Percentiles rank a stretch among this genome's conserved stretches.
These are phyloP conservation scores for Pyrrhosoma nymphula DNA, from an alignment of 2,888 invertebrate species.

Conservation along the genomic window DNA sequence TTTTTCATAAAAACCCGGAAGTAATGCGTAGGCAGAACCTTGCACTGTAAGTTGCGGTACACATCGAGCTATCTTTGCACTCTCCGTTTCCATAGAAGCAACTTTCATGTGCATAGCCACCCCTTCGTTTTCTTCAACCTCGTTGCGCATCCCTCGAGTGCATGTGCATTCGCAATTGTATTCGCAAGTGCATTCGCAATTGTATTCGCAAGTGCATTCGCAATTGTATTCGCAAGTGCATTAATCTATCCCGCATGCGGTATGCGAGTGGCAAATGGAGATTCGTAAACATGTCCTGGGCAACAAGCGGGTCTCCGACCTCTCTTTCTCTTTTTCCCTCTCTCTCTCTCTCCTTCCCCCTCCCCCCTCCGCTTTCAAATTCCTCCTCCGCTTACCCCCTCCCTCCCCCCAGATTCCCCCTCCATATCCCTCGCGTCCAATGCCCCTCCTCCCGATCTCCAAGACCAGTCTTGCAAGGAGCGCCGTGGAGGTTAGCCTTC, in stretches of 20 bases:
- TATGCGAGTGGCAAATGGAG: background rate
- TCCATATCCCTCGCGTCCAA: background rate
- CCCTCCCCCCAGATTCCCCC: background rate
- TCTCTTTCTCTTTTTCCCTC: background rate
- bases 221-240: background rate
- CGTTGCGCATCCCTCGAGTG: background rate
- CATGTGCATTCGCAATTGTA: too few relatives aligned
- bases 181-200: too few relatives aligned
- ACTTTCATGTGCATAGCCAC: too few relatives aligned
- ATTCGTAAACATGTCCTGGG: slow-evolving; percentile 22
- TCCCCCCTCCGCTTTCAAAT: background rate
- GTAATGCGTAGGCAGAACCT: too few relatives aligned
- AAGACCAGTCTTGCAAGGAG: background rate
- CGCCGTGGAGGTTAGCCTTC: slow-evolving; percentile 29
- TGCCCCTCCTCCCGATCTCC: background rate
- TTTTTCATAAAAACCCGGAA: too few relatives aligned
- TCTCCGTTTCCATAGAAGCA: too few relatives aligned
- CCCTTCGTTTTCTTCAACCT: background rate
- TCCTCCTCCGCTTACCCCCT: background rate
- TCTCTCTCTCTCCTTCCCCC: background rate
- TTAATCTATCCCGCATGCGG: background rate
- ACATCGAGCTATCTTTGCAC: too few relatives aligned
- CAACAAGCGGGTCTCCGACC: slow-evolving; percentile 11
- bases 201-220: too few relatives aligned
- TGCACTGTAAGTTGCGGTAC: too few relatives aligned